Conservation (phyloP, 2,888 invertebrate genomes). For the Leucophora obtusa region DNA sequence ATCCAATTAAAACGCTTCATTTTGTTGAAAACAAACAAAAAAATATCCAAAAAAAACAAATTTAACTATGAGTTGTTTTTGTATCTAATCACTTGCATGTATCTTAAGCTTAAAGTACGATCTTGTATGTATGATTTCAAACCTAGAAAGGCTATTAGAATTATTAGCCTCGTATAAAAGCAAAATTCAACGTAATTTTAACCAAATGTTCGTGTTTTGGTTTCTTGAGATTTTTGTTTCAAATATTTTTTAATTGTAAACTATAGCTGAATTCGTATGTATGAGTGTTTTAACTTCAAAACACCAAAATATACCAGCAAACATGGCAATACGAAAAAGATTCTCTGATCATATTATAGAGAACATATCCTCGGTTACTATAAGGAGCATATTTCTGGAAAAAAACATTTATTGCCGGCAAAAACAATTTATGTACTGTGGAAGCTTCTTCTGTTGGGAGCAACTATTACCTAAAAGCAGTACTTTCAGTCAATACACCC, state of each 20-base stretch:
- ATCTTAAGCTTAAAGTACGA: slow-evolving; percentile 54
- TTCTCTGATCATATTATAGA: too few relatives aligned
- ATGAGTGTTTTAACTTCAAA: slow-evolving; percentile 14
- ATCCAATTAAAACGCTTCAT: slow-evolving; percentile 63
- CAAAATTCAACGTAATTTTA: slow-evolving; percentile 59
- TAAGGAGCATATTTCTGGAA: too few relatives aligned
- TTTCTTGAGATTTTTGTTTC: slow-evolving; percentile 35
- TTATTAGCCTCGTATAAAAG: slow-evolving; percentile 55
- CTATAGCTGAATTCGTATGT: not conserved
- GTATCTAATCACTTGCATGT: slow-evolving; percentile 62
- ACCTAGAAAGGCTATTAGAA: slow-evolving; percentile 48
- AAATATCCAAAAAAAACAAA: slow-evolving; percentile 8
- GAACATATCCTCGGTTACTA: too few relatives aligned
- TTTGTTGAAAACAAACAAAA: slow-evolving; percentile 50
- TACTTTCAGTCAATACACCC: too few relatives aligned
- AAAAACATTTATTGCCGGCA: too few relatives aligned
- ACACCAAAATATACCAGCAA: too few relatives aligned
- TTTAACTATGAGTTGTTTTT: slow-evolving; percentile 47
- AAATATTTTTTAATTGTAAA: slow-evolving; percentile 13
- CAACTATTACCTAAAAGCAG: too few relatives aligned
- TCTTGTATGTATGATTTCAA: not conserved
- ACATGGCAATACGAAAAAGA: too few relatives aligned
- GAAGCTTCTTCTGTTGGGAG: too few relatives aligned
- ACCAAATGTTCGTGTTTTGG: slow-evolving; percentile 48
- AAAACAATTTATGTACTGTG: too few relatives aligned